Evolutionary conservation across 2,113 vertebrate species (phyloP).

Genomic region (Phrynosoma platyrhinos): DNA sequence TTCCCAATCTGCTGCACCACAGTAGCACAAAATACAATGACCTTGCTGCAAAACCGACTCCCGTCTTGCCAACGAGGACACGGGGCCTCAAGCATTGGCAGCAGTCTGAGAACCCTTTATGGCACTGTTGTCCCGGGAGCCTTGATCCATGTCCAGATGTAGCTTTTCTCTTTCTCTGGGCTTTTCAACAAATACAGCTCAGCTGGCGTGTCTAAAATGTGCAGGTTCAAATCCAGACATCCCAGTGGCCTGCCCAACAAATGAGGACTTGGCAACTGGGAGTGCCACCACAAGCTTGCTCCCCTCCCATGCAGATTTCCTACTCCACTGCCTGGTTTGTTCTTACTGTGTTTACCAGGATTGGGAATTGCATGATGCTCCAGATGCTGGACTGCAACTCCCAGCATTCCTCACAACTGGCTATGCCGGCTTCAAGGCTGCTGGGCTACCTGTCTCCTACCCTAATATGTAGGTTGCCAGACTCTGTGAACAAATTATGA

Average conservation of each 20-base stretch:
- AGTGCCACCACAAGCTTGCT: not conserved
- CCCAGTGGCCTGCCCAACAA: not conserved
- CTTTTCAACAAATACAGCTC: not conserved
- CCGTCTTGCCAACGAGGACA: not conserved
- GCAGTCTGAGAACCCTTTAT: not conserved
- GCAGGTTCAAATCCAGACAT: not conserved
- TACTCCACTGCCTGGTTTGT: not conserved
- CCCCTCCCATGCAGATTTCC: too few relatives aligned
- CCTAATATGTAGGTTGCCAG: too few relatives aligned
- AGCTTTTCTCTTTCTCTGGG: not conserved
- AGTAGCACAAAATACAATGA: accelerated
- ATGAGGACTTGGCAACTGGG: not conserved
- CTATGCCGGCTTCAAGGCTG: too few relatives aligned
- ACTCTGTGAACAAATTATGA: too few relatives aligned
- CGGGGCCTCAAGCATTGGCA: not conserved
- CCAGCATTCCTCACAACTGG: too few relatives aligned
- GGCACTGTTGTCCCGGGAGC: not conserved
- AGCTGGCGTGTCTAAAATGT: not conserved
- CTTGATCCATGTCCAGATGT: not conserved
- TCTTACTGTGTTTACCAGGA: too few relatives aligned
- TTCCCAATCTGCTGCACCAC: conserved; percentile 17
- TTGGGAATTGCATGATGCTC: too few relatives aligned
- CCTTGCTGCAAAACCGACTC: not conserved
- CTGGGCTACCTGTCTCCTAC: too few relatives aligned
- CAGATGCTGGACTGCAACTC: too few relatives aligned